phyloP scores from a whole-genome alignment of 2,113 vertebrate genomes.

The Entosphenus tridentatus region DNA sequence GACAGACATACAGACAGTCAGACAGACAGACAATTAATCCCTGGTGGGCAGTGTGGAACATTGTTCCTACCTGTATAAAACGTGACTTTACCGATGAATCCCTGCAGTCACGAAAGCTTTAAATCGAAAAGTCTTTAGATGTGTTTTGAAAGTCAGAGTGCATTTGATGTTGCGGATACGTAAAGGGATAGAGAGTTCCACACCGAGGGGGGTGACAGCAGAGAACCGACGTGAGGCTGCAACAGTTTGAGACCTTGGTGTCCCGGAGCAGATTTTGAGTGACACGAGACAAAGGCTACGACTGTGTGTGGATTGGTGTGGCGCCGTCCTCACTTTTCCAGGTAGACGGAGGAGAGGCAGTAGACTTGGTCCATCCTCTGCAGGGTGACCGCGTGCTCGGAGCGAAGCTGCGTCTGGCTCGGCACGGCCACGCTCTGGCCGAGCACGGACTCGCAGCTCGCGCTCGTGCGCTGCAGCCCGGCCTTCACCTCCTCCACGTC shows the following conservation, averaged over 20 bases:
- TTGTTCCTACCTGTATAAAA: too few relatives aligned
- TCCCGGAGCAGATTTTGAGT: neutral
- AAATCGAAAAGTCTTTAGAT: too few relatives aligned
- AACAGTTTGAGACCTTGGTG: neutral
- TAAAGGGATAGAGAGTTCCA: too few relatives aligned
- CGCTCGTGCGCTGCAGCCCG: constrained; percentile 32
- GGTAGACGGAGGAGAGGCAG: constrained; percentile 48
- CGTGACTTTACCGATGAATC: too few relatives aligned
- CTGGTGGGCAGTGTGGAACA: too few relatives aligned
- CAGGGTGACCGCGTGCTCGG: constrained; percentile 50
- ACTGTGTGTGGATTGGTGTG: neutral
- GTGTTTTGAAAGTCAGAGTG: too few relatives aligned
- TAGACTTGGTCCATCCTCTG: constrained; percentile 47
- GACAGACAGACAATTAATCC: too few relatives aligned
- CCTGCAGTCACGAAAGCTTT: too few relatives aligned
- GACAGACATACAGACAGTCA: too few relatives aligned
- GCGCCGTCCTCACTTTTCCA: constrained; percentile 47
- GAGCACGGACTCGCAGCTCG: constrained; percentile 48
- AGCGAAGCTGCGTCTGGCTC: constrained; percentile 34
- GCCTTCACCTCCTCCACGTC: constrained; percentile 39
- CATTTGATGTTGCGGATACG: too few relatives aligned
- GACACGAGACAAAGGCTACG: neutral
- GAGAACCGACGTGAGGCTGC: neutral
- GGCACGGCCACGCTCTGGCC: constrained; percentile 45
- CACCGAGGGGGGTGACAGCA: neutral